Evolutionary conservation across 2,888 invertebrate genomes (phyloP).

Genomic region (Erebia epiphron): DNA sequence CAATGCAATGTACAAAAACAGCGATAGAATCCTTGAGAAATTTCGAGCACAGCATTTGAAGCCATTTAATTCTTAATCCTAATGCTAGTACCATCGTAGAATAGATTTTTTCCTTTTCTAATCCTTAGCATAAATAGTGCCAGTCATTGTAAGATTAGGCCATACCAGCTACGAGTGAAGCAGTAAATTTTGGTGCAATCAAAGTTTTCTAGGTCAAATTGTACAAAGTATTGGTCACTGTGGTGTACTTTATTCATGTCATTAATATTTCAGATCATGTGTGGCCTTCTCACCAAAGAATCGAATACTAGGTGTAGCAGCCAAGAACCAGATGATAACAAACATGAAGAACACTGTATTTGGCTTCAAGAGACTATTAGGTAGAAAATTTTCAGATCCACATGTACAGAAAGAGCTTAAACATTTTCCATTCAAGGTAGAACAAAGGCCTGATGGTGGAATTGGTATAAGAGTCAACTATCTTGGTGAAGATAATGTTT

Average conservation of each 20-base stretch:
- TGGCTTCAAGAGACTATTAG: constrained; percentile 96
- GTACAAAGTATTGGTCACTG: not conserved
- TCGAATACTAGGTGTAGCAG: constrained; percentile 97
- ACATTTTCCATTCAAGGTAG: constrained; percentile 90
- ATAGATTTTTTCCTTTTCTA: not conserved
- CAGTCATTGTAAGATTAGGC: not conserved
- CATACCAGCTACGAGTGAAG: not conserved
- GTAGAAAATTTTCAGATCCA: constrained; percentile 94
- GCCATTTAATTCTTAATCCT: not conserved
- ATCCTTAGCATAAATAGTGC: not conserved
- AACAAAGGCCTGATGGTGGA: constrained; percentile 89
- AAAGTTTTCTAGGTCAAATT: constrained; percentile 4
- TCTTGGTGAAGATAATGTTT: constrained; percentile 91
- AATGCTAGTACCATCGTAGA: not conserved
- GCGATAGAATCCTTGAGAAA: not conserved
- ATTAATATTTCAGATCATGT: constrained; percentile 88
- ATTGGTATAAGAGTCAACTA: constrained; percentile 96
- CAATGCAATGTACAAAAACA: too few relatives aligned
- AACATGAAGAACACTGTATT: constrained; percentile 98
- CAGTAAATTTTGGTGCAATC: not conserved
- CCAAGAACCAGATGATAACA: constrained; percentile 97
- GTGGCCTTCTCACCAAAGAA: constrained; percentile 97
- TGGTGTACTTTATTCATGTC: not conserved
- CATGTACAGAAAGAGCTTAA: constrained; percentile 92
- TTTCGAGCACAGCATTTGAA: not conserved